A percentile compares a stretch with the other conserved stretches of the same genome.
phyloP scores from a whole-genome alignment of 1,140 invertebrate genomes.

The Diabrotica virgifera region DNA sequence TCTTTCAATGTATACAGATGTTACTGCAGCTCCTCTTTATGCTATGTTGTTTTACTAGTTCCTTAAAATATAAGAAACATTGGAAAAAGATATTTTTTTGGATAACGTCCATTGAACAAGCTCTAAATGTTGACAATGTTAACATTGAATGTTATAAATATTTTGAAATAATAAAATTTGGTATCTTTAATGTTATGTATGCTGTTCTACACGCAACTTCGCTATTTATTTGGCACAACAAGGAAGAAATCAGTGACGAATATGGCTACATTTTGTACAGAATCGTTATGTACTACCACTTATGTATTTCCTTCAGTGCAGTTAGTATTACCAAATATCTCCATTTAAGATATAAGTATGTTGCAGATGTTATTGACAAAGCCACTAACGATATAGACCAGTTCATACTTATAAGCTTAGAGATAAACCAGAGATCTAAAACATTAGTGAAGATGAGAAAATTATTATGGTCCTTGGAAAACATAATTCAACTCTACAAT shows the following conservation, averaged over 20 bases:
- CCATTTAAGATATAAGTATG: background rate
- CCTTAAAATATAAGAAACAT: background rate
- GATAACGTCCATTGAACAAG: background rate
- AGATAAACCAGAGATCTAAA: background rate
- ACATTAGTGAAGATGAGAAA: background rate
- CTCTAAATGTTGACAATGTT: background rate
- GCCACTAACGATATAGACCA: background rate
- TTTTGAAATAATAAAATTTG: background rate
- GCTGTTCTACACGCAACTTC: background rate
- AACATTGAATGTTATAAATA: too few species aligned
- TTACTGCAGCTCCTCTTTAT: background rate
- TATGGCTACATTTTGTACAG: constrained; percentile 10
- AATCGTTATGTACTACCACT: constrained; percentile 6
- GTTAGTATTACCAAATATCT: background rate
- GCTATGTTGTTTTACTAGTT: background rate
- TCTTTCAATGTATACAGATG: background rate
- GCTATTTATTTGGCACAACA: background rate
- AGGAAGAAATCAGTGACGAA: background rate
- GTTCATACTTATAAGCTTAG: background rate
- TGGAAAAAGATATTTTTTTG: constrained; percentile 9
- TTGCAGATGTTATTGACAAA: background rate
- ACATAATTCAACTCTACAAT: background rate
- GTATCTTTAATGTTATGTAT: background rate
- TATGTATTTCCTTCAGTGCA: background rate
- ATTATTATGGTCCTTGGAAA: background rate